Evolutionary conservation across 2,797 vertebrate genomes (phyloP).

Genomic region (Semaprochilodus insignis): DNA sequence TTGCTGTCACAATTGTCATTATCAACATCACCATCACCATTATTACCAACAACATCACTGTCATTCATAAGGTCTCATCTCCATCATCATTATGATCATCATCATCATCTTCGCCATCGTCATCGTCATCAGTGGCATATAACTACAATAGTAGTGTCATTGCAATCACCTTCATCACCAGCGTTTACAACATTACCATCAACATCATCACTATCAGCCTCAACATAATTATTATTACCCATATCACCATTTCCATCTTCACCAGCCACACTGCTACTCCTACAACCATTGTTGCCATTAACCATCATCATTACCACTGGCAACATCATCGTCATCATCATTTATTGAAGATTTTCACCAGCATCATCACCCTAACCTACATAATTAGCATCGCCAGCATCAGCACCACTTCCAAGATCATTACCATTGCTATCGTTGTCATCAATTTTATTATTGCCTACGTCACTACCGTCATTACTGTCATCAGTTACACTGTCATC

Average conservation of each 20-base stretch:
- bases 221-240: not conserved
- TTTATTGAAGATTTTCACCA: not conserved
- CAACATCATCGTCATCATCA: not conserved
- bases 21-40: not conserved
- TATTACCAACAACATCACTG: too few species aligned
- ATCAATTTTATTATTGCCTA: too few species aligned
- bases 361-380: not conserved
- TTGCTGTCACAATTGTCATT: not conserved
- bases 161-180: too few species aligned
- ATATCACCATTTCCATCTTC: not conserved
- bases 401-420: not conserved
- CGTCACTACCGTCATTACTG: not conserved
- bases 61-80: too few species aligned
- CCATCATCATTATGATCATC: not conserved
- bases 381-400: not conserved
- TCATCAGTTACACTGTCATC: too few species aligned
- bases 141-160: too few species aligned
- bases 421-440: not conserved
- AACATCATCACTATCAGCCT: not conserved
- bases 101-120: too few species aligned
- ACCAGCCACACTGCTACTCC: not conserved
- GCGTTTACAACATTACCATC: too few species aligned
- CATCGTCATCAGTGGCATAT: too few species aligned
- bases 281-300: not conserved
- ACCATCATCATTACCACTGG: not conserved